Base-by-base conservation (phyloP, 2,797 vertebrate species). In the Lophotriccus pileatus region DNA sequence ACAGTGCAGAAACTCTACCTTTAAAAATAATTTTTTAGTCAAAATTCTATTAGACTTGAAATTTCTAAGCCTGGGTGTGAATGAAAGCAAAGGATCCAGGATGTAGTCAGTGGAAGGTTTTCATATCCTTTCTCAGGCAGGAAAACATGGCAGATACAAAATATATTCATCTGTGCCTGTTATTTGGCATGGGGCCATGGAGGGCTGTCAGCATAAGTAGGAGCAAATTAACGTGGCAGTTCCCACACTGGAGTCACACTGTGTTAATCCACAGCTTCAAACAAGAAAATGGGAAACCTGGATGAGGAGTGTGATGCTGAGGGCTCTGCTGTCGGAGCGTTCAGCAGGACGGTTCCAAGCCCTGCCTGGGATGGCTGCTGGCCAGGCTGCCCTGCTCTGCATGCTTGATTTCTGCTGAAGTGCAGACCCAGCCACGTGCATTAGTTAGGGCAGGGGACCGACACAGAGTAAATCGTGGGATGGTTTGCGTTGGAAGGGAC, bases 251-350 rank as follows among this genome's bases (percentile, higher is more conserved):
- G 64, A 87, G 24, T 56, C 85, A 8, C 41, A 27, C 88, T 84
- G 70, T 62, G 81, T 93, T 95, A 92, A 88, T 94, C 24, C 34
- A 37, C 44, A 68, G 92, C 78, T 89, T 87, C 66, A 41, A 87
- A 84, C 13, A 36, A 66, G 66, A 36, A 77, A 84, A 80, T 91
- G 32, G 8, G 62, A 80, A 84, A 81, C 37, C 56, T 62, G 78
- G 80, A 34, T 55, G 44, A 55, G 10, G 39, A 91, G 74, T 32
- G n/a, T 62, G 70, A 49, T 56, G 49, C 47, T 81, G 72, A 68
- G 78, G 85, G 69, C 69, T 89, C 59, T 20, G 1, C 64, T 9
- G 46, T 64, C 36, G 34, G 87, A 90, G 80, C 12, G 22, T 56
- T 88, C 63, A 69, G 82, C 80, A 19, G 5, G 32, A 34, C 86